Conservation (phyloP, 2,113 vertebrate species). For the Pogona vitticeps region DNA sequence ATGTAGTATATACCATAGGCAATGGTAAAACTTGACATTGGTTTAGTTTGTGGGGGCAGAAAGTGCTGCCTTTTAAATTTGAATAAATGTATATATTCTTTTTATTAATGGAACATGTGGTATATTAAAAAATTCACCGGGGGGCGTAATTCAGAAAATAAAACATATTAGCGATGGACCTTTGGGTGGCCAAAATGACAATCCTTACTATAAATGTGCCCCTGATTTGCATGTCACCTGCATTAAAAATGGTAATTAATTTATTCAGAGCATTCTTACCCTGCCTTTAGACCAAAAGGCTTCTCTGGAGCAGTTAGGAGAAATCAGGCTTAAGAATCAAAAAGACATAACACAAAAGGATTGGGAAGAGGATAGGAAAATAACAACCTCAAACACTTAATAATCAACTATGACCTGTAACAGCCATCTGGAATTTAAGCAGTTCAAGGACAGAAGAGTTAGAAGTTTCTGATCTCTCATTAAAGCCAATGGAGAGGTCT, state of each 20-base stretch:
- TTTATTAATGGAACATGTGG: conserved; percentile 45
- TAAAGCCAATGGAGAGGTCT: not conserved
- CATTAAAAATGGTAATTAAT: not conserved
- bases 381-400: no score
- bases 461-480: not conserved
- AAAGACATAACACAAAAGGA: not conserved
- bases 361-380: not conserved
- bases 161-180: conserved; percentile 34
- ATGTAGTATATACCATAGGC: not conserved
- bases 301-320: not conserved
- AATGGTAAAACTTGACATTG: not conserved
- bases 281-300: not conserved
- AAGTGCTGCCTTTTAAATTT: conserved; percentile 31
- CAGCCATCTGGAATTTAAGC: not conserved
- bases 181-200: not conserved
- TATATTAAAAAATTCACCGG: conserved; percentile 52
- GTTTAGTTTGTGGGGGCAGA: not conserved
- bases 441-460: not conserved
- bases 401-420: not conserved
- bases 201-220: not conserved
- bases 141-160: conserved; percentile 57
- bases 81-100: not conserved
- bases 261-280: not conserved
- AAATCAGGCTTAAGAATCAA: not conserved
- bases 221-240: not conserved